Conservation (phyloP, 2,888 invertebrate species). For the Glomeris marginata region DNA sequence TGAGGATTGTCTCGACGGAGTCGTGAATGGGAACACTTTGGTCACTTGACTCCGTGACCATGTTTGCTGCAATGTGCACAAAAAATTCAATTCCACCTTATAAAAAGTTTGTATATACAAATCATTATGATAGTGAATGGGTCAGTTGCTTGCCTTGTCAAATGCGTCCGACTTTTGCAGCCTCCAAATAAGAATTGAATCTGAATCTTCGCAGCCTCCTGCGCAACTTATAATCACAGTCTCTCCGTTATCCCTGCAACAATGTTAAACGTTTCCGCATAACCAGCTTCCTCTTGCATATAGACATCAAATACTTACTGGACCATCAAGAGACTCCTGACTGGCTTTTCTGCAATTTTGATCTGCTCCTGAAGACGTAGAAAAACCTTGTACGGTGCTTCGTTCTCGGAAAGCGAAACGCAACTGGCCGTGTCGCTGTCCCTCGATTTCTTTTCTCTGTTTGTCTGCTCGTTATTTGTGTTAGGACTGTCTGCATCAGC, state of each 20-base stretch:
- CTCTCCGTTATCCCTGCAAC: not conserved
- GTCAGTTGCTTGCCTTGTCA: constrained; percentile 1
- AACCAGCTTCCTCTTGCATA: not conserved
- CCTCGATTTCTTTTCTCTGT: constrained; percentile 5
- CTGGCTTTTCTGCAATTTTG: constrained; percentile 36
- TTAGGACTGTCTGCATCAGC: not conserved
- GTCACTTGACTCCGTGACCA: too few species aligned
- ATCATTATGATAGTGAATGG: not conserved
- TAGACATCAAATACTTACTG: constrained; percentile 2
- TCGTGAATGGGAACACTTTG: too few species aligned
- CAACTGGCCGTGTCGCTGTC: constrained; percentile 21
- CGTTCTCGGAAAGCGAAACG: constrained; percentile 20
- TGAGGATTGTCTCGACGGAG: too few species aligned
- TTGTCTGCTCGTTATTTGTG: too few species aligned
- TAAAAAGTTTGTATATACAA: too few species aligned
- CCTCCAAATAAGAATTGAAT: constrained; percentile 36
- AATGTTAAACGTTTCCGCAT: not conserved
- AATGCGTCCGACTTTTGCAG: constrained; percentile 28
- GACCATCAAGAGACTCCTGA: constrained; percentile 27
- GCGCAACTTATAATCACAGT: constrained; percentile 33
- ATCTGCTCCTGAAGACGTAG: constrained; percentile 33
- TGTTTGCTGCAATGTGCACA: too few species aligned
- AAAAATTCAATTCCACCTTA: too few species aligned
- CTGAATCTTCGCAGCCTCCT: constrained; percentile 36
- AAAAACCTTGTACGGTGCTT: constrained; percentile 25